Base-by-base conservation (phyloP, 2,113 vertebrate species). In the Pollimyrus isidori region DNA sequence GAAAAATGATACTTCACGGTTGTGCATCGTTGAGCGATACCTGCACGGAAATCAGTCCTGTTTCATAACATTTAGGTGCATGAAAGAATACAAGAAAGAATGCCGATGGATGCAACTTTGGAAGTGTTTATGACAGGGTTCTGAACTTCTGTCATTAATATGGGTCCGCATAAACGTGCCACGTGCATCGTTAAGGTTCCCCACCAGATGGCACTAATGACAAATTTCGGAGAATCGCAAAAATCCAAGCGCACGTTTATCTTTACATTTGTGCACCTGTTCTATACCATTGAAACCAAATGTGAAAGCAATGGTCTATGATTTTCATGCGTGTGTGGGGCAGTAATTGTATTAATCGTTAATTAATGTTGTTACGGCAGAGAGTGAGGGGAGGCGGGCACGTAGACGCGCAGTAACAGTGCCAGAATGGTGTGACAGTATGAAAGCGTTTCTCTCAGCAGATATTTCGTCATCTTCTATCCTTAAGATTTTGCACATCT, bases 1-100 rank as follows among this genome's bases (percentile, higher is more conserved):
- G 97, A 96, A 93, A 97, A 97, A 92, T 96, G 96, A 92, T 97
- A 97, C 93, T 97, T 97, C 90, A 97, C 94, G n/a, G 96, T 92
- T 1, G 95, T 96, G 92, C 96, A 97, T 90, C 95, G 95, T 86
- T 97, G 95, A 13, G 96, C 92, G 35, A 96, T 95, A 89, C 96
- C 96, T 96, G 87, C 86, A 65, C n/a, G 89, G 62, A 90, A 88
- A 93, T 2, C 92, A 10, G 9, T 87, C 26, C 35, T 39, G 87
- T 50, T 35, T 56, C 50, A 87, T 50, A 26, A 30, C 26, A 39
- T 39, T 19, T 26, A 56, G n/a, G 42, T 13, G 23, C 21, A 15
- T 85, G 0, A 46, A 85, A n/a, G 82, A 48, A 85, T 84, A 46
- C 21, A 21, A 85, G 42, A 85, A 85, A 11, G n/a, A 45, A 49